Conservation (phyloP, 2,113 vertebrate species). For the Seriola dumerili region DNA sequence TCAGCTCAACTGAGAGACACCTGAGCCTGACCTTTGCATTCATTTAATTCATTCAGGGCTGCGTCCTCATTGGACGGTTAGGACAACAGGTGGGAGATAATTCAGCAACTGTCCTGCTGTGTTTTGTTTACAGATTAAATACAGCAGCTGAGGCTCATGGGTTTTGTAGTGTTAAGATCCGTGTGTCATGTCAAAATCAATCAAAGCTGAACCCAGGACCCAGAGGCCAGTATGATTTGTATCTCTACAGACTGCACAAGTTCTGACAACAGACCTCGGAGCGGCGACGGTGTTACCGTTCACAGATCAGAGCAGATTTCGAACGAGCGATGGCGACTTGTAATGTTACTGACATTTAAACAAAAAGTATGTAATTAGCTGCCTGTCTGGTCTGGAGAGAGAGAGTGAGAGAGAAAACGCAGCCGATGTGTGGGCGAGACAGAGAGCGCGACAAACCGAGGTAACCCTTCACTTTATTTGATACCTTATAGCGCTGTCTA, state of each 20-base stretch:
- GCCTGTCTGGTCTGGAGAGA: conserved; percentile 24
- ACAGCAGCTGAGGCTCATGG: too few relatives aligned
- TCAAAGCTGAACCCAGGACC: too few relatives aligned
- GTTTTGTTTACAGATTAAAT: too few relatives aligned
- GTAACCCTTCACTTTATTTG: conserved; percentile 14
- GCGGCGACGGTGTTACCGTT: background rate
- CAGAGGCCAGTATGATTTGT: too few relatives aligned
- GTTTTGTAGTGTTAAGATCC: too few relatives aligned
- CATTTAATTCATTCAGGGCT: background rate
- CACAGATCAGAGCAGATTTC: conserved; percentile 24
- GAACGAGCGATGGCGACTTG: background rate
- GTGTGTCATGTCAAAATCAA: too few relatives aligned
- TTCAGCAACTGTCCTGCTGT: too few relatives aligned
- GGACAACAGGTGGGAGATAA: background rate
- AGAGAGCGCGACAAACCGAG: conserved; percentile 8
- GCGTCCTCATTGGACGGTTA: background rate
- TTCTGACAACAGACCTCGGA: background rate
- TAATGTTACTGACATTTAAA: conserved; percentile 55
- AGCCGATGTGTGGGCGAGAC: background rate
- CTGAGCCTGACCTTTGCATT: background rate
- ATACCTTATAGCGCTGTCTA: conserved; percentile 17
- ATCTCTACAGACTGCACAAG: too few relatives aligned
- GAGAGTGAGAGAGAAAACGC: background rate
- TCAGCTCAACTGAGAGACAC: background rate
- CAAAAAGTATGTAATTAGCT: conserved; percentile 43